Evolutionary conservation across 1,140 invertebrate species (phyloP).

Genomic region (Sinonovacula constricta): DNA sequence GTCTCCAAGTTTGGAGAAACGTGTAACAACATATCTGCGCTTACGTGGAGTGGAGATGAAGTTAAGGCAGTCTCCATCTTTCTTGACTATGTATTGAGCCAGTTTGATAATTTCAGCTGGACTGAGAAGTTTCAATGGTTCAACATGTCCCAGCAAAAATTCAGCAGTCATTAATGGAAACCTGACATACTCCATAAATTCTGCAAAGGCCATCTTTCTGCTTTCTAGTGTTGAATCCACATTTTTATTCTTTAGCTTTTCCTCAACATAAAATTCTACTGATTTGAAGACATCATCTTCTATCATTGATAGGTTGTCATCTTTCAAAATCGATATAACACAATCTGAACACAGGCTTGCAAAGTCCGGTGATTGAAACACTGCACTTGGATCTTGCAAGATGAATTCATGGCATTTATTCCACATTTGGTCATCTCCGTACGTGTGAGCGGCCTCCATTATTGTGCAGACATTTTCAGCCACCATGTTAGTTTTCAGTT

Average conservation of each 20-base stretch:
- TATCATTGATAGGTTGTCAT: constrained; percentile 33
- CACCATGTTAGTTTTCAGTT: constrained; percentile 41
- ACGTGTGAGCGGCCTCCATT: constrained; percentile 52
- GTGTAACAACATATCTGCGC: background rate
- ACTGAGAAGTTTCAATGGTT: constrained; percentile 6
- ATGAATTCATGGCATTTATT: constrained; percentile 49
- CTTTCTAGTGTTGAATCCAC: constrained; percentile 34
- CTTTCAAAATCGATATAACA: constrained; percentile 37
- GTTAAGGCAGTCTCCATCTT: background rate
- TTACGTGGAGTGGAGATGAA: constrained; percentile 9
- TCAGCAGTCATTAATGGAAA: constrained; percentile 53
- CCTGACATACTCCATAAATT: constrained; percentile 47
- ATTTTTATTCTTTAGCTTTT: constrained; percentile 33
- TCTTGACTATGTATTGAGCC: constrained; percentile 15
- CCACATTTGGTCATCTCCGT: constrained; percentile 44
- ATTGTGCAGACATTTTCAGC: constrained; percentile 51
- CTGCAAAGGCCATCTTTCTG: constrained; percentile 25
- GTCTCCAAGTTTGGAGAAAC: constrained; percentile 11
- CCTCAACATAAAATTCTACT: constrained; percentile 47
- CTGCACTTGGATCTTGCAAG: constrained; percentile 25
- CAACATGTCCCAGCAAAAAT: constrained; percentile 38
- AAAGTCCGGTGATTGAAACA: constrained; percentile 42
- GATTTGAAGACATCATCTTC: constrained; percentile 48
- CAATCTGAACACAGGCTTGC: constrained; percentile 47
- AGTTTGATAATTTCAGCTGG: constrained; percentile 12